Percentiles rank a stretch among this genome's conserved stretches.
These are phyloP conservation scores for Cantharis rufa DNA, from an alignment of 2,888 invertebrate species.

Conservation along the genomic window DNA sequence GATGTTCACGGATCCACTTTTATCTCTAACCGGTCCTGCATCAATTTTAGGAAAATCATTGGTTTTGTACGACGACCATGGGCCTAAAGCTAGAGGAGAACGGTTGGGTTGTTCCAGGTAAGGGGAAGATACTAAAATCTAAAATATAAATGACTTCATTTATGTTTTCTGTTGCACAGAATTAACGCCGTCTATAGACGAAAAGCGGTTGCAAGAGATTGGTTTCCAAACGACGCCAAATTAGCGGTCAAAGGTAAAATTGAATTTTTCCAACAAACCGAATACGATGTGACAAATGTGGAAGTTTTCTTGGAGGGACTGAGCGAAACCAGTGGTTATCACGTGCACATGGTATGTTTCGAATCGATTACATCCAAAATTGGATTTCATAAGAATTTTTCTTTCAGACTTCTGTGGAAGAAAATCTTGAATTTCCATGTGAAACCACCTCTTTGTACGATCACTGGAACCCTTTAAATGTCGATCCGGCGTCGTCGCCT, in stretches of 20 bases:
- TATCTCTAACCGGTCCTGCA: slow-evolving; percentile 76
- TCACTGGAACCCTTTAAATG: slow-evolving; percentile 84
- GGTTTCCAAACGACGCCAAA: slow-evolving; percentile 81
- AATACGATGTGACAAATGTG: slow-evolving; percentile 81
- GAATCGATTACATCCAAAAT: not conserved
- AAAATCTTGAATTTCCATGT: slow-evolving; percentile 84
- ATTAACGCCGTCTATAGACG: slow-evolving; percentile 74
- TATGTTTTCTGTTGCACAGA: slow-evolving; percentile 53
- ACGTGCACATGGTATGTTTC: slow-evolving; percentile 75
- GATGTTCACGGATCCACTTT: slow-evolving; percentile 76
- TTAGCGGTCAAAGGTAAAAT: slow-evolving; percentile 72
- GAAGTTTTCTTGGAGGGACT: slow-evolving; percentile 78
- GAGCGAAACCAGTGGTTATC: slow-evolving; percentile 71
- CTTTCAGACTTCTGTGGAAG: slow-evolving; percentile 77
- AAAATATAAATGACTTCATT: not conserved
- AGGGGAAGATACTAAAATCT: slow-evolving; percentile 46
- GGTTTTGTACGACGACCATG: slow-evolving; percentile 85
- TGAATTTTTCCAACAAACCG: slow-evolving; percentile 83
- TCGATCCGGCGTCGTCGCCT: slow-evolving; percentile 67
- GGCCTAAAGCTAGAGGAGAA: slow-evolving; percentile 86
- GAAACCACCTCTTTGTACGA: slow-evolving; percentile 80
- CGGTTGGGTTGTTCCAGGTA: slow-evolving; percentile 86
- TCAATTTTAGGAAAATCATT: slow-evolving; percentile 80
- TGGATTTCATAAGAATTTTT: not conserved
- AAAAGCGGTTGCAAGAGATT: slow-evolving; percentile 84